Percentiles rank a stretch among this genome's conserved stretches.
These are phyloP conservation scores for Agrochola macilenta DNA, from an alignment of 2,888 invertebrate species.

Conservation along the genomic window DNA sequence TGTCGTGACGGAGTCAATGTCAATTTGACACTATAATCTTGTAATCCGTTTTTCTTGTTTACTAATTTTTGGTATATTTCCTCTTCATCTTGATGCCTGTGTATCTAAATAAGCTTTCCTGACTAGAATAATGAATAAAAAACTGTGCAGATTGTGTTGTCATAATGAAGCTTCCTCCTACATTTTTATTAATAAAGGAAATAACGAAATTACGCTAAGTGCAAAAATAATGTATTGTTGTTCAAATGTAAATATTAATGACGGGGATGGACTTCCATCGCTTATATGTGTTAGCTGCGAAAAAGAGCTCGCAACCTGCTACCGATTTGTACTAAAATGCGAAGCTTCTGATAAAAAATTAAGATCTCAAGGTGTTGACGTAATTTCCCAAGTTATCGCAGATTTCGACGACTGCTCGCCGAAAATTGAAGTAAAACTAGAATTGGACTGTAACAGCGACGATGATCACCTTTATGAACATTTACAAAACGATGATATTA, in stretches of 20 bases:
- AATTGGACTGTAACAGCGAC: conserved; percentile 64
- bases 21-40: too few species aligned
- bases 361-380: conserved; percentile 58
- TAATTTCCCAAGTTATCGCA: conserved; percentile 30
- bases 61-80: not conserved
- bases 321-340: conserved; percentile 79
- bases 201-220: conserved; percentile 63
- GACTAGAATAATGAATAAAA: conserved; percentile 70
- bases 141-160: conserved; percentile 79
- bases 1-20: too few species aligned
- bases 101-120: not conserved
- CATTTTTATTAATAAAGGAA: conserved; percentile 74
- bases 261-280: conserved; percentile 78
- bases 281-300: conserved; percentile 77
- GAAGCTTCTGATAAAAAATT: conserved; percentile 78
- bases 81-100: not conserved
- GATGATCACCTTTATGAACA: conserved; percentile 60
- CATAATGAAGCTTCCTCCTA: conserved; percentile 70
- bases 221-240: conserved; percentile 81
- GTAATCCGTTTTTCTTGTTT: not conserved
- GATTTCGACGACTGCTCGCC: conserved; percentile 46
- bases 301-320: conserved; percentile 73
- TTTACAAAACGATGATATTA: conserved; percentile 53
- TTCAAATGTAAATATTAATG: conserved; percentile 71
- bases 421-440: conserved; percentile 75